Evolutionary conservation across 2,888 invertebrate species (phyloP), one percentile per base, ranked within the genome.

Genomic region (Pyrrhopygopsis socrates): DNA sequence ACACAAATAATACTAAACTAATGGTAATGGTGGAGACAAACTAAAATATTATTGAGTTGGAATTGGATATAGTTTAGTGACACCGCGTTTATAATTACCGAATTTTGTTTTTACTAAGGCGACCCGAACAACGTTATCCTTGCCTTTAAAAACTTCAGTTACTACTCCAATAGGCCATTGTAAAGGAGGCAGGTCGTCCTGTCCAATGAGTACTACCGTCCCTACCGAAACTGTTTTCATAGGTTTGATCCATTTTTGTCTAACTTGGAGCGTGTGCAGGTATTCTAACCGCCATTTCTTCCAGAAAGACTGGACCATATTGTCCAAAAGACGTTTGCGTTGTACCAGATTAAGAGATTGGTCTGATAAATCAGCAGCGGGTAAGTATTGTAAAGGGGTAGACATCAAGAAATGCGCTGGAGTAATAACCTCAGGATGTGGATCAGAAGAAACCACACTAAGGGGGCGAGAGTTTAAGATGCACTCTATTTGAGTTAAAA

Each of bases 321-420:
- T 45, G 15, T 45, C 45, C 18, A 45, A 45, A 3, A 45, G 15
- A 13, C 15, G 8, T 45, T 45, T 45, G 15, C 45, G 45, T 18
- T 45, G 45, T 15, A 45, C 15, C 2, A 45, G 11, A 45, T 45
- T 45, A 45, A 45, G 11, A 50, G n/a, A 8, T 20, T n/a, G n/a
- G n/a, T 50, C n/a, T n/a, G 50, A 8, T n/a, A 50, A 50, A 11
- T 50, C 50, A n/a, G 50, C n/a, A 4, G 3, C 45, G 29, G 20
- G 93, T 76, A 15, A 93, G n/a, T 41, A 54, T 20, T 76, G 63
- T 11, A 76, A 41, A 20, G 76, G 76, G 1, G 76, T 76, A 0
- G 76, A 22, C 63, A 65, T 76, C n/a, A 76, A 27, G 41, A 76
- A 76, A 76, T 76, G 76, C 1, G 63, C 63, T 8, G 76, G 76